These are phyloP conservation scores for Lycocerus yunnanus DNA, from an alignment of 2,888 invertebrate species.

Conservation along the genomic window DNA sequence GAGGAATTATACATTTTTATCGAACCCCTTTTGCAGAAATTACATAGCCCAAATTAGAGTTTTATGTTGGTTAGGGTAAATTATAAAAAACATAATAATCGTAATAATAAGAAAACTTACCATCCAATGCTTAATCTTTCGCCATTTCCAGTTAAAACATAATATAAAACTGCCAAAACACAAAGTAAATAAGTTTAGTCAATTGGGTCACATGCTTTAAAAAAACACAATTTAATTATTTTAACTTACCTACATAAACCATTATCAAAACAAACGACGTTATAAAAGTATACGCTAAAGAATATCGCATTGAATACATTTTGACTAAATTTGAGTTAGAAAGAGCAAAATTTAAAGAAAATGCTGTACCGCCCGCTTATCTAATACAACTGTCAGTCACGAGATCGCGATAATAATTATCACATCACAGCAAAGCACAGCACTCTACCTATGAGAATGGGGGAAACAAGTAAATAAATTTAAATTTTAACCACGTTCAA, in stretches of 20 bases:
- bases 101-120: constrained; percentile 53
- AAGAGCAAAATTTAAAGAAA: neutral
- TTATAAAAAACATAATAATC: neutral
- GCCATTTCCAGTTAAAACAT: constrained; percentile 84
- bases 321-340: neutral
- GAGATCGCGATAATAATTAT: neutral
- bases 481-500: neutral
- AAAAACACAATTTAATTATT: neutral
- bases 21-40: neutral
- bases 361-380: neutral
- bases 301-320: neutral
- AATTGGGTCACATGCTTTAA: constrained; percentile 40
- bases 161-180: constrained; percentile 63
- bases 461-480: neutral
- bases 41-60: neutral
- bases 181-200: constrained; percentile 9
- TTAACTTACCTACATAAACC: constrained; percentile 40
- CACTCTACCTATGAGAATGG: neutral
- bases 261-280: neutral
- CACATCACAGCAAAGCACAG: no score
- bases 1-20: neutral
- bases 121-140: constrained; percentile 87
- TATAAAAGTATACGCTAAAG: neutral
- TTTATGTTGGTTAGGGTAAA: neutral
- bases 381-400: neutral